These are phyloP conservation scores for Scolopax mira DNA, from an alignment of 2,113 vertebrate genomes.

Conservation along the genomic window DNA sequence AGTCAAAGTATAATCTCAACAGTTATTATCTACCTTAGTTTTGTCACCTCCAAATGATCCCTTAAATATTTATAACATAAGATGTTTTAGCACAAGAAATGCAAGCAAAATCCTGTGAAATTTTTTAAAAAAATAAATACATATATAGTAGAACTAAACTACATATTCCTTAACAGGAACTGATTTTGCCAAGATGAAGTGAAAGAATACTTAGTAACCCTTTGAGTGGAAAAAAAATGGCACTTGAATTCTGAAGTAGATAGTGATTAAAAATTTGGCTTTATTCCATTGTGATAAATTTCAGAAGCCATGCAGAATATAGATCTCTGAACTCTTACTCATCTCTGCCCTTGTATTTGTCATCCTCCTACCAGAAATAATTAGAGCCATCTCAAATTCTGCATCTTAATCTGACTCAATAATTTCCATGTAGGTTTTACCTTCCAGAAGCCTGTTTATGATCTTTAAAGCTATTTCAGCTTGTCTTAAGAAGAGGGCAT, in stretches of 20 bases:
- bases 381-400: background rate
- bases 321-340: background rate
- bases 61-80: constrained; percentile 1
- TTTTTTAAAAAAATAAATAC: background rate
- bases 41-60: background rate
- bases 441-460: background rate
- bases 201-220: background rate
- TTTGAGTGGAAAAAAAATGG: background rate
- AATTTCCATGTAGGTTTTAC: constrained; percentile 20
- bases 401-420: constrained; percentile 4
- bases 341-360: background rate
- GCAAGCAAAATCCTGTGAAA: background rate
- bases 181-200: background rate
- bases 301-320: background rate
- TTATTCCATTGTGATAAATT: background rate
- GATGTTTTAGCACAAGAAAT: background rate
- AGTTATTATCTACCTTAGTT: background rate
- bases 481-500: background rate
- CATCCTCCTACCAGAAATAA: constrained; percentile 12
- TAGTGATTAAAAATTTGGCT: background rate
- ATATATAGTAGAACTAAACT: background rate
- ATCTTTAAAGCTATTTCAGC: constrained; percentile 5
- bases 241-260: background rate
- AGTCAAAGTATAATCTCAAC: background rate
- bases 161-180: background rate